Conservation (phyloP, 2,113 vertebrate species). For the Gambusia affinis region DNA sequence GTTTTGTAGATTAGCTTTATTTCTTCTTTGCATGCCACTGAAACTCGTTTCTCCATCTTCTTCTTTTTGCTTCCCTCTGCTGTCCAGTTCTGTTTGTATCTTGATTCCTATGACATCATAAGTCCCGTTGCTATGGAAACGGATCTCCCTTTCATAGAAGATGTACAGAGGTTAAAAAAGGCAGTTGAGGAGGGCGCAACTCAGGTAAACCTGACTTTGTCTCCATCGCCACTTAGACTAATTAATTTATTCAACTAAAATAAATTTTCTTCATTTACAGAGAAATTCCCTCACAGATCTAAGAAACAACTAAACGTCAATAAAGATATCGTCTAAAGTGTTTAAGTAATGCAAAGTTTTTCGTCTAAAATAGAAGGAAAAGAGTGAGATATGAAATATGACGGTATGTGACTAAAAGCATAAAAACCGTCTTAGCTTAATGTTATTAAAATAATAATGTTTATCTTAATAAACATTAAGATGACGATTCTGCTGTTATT, state of each 20-base stretch:
- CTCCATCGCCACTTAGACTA: slow-evolving; percentile 41
- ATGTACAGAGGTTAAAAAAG: slow-evolving; percentile 95
- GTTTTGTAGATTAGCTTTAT: slow-evolving; percentile 1
- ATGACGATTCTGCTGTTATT: background rate
- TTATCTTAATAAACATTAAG: too few relatives aligned
- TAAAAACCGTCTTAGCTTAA: background rate
- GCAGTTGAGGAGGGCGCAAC: slow-evolving; percentile 89
- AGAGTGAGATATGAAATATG: background rate
- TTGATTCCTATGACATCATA: slow-evolving; percentile 88
- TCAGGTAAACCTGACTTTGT: slow-evolving; percentile 87
- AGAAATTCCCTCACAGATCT: background rate
- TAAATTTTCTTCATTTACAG: background rate
- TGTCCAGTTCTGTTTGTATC: slow-evolving; percentile 88
- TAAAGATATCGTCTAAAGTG: slow-evolving; percentile 30
- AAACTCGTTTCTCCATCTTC: slow-evolving; percentile 61
- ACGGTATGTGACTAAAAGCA: background rate
- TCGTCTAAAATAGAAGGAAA: background rate
- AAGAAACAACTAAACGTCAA: slow-evolving; percentile 49
- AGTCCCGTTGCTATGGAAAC: slow-evolving; percentile 95
- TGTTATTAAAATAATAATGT: background rate
- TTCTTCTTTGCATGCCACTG: slow-evolving; percentile 72
- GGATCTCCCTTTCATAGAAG: slow-evolving; percentile 93
- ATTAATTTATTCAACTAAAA: too few relatives aligned
- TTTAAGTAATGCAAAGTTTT: background rate
- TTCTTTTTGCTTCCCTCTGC: slow-evolving; percentile 72